Percentiles rank a stretch among this genome's conserved stretches.
These are phyloP conservation scores for Channa striata DNA, from an alignment of 2,797 vertebrate species.

Conservation along the genomic window DNA sequence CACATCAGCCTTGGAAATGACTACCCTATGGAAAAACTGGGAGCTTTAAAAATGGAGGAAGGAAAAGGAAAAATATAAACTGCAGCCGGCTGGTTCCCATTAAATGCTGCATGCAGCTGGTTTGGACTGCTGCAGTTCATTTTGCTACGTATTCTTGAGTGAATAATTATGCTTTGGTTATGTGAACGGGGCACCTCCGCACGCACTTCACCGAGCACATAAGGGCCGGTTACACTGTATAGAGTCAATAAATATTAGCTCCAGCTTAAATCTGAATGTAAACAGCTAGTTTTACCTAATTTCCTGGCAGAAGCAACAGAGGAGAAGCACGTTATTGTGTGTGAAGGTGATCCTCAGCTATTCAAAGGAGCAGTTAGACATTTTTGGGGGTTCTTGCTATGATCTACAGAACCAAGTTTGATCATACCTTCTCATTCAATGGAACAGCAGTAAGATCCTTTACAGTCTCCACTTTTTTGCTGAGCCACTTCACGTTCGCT, in stretches of 20 bases:
- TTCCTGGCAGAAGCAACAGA: conserved; percentile 51
- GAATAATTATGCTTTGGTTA: conserved; percentile 57
- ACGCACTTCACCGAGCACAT: conserved; percentile 17
- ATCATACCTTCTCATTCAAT: too few relatives aligned
- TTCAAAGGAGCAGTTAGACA: neutral
- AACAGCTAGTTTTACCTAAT: conserved; percentile 66
- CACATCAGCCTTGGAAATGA: conserved; percentile 71
- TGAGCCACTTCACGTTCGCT: too few relatives aligned
- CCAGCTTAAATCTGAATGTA: conserved; percentile 54
- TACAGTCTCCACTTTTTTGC: too few relatives aligned
- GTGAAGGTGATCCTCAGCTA: conserved; percentile 10
- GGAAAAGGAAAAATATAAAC: conserved; percentile 63
- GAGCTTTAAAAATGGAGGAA: conserved; percentile 69
- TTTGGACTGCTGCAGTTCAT: conserved; percentile 25
- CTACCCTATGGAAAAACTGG: conserved; percentile 74
- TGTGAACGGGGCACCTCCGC: conserved; percentile 11
- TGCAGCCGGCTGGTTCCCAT: conserved; percentile 69
- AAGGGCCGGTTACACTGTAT: conserved; percentile 23
- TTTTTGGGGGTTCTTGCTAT: too few relatives aligned
- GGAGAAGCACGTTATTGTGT: conserved; percentile 2
- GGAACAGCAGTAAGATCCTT: too few relatives aligned
- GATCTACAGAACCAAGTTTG: too few relatives aligned
- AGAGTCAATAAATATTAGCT: conserved; percentile 67
- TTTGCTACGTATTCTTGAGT: conserved; percentile 32
- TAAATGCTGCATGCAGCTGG: conserved; percentile 56